phyloP scores from a whole-genome alignment of 2,113 vertebrate species.

The Varanus salvator region DNA sequence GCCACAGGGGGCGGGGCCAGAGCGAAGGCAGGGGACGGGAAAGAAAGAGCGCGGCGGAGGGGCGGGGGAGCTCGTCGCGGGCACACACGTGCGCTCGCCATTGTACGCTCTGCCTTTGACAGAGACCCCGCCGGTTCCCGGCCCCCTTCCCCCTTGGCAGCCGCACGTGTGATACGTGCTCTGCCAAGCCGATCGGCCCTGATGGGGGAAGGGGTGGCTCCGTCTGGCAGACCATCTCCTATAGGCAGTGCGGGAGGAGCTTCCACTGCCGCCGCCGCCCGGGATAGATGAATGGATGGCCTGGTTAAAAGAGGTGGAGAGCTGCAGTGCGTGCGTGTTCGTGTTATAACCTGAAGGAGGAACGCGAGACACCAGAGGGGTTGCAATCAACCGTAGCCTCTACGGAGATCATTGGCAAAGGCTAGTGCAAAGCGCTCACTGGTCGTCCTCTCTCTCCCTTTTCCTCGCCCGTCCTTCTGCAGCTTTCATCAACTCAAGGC shows the following conservation, averaged over 20 bases:
- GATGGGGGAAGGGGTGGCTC: not conserved
- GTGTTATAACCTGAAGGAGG: not conserved
- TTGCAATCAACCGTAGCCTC: not conserved
- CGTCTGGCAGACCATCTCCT: not conserved
- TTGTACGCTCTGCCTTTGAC: conserved; percentile 13
- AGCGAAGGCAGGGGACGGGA: not conserved
- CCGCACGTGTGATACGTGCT: not conserved
- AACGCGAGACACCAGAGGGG: not conserved
- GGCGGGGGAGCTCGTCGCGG: not conserved
- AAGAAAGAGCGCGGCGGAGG: not conserved
- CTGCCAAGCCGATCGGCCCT: conserved; percentile 10
- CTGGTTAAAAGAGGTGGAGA: not conserved
- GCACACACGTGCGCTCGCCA: conserved; percentile 31
- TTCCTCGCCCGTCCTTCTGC: not conserved
- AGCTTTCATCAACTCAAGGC: not conserved
- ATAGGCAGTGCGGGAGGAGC: not conserved
- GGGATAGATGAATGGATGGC: not conserved
- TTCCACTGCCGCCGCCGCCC: too few relatives aligned
- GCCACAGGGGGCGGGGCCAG: not conserved
- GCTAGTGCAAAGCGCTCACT: not conserved
- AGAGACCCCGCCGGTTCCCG: not conserved
- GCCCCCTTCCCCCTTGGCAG: not conserved
- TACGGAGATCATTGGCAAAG: not conserved
- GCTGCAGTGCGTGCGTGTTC: not conserved
- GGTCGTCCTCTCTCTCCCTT: too few relatives aligned